Percentiles rank a stretch among this genome's conserved stretches.
These are phyloP conservation scores for Phania funesta DNA, from an alignment of 2,888 invertebrate genomes.

Conservation along the genomic window DNA sequence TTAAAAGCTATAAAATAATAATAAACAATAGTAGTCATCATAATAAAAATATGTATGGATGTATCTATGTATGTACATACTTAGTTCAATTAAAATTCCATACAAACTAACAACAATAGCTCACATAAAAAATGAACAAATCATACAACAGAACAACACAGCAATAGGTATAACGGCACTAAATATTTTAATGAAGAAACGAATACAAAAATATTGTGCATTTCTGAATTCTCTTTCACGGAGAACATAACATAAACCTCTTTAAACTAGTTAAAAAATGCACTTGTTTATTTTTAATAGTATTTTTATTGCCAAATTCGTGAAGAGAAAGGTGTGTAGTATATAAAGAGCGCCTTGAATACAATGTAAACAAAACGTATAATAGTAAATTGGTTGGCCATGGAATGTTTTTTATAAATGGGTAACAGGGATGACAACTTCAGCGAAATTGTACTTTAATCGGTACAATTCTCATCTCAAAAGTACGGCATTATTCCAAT, in stretches of 20 bases:
- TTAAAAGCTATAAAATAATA: not conserved
- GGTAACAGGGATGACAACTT: too few relatives aligned
- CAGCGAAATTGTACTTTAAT: too few relatives aligned
- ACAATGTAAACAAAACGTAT: slow-evolving; percentile 51
- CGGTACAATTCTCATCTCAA: too few relatives aligned
- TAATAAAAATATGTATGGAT: not conserved
- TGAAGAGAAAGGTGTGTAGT: not conserved
- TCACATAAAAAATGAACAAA: slow-evolving; percentile 44
- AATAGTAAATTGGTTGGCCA: slow-evolving; percentile 20
- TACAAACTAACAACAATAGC: slow-evolving; percentile 12
- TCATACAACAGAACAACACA: slow-evolving; percentile 26
- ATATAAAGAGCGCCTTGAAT: not conserved
- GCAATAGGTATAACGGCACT: slow-evolving; percentile 32
- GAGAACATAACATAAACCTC: not conserved
- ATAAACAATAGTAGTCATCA: not conserved
- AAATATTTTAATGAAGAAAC: not conserved
- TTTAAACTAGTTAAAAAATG: not conserved
- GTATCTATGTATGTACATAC: not conserved
- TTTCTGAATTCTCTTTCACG: not conserved
- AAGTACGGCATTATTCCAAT: too few relatives aligned
- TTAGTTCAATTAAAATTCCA: slow-evolving; percentile 45
- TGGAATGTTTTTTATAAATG: not conserved
- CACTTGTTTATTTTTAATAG: slow-evolving; percentile 37
- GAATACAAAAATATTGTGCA: not conserved
- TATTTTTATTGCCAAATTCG: not conserved